Evolutionary conservation across 2,888 invertebrate genomes (phyloP).

Genomic region (Parnassius orleans): DNA sequence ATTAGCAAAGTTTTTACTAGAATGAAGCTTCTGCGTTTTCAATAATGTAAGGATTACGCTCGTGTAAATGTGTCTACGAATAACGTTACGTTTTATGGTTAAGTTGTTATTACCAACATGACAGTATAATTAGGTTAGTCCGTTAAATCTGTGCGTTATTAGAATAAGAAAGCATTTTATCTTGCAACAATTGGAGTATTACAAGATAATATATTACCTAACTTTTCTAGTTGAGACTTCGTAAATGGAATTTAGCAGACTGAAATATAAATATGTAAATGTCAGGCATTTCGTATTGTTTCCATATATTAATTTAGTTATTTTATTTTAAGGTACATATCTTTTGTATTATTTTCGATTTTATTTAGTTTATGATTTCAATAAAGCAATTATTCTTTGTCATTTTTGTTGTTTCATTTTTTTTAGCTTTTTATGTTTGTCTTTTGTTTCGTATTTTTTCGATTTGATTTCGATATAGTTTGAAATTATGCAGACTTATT

Average conservation of each 20-base stretch:
- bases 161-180: not conserved
- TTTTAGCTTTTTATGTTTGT: slow-evolving; percentile 27
- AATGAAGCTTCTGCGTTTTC: too few relatives aligned
- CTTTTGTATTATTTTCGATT: slow-evolving; percentile 47
- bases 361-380: slow-evolving; percentile 46
- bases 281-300: slow-evolving; percentile 14
- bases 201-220: not conserved
- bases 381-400: slow-evolving; percentile 41
- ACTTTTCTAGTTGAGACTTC: slow-evolving; percentile 3
- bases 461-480: not conserved
- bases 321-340: slow-evolving; percentile 36
- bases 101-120: slow-evolving; percentile 33
- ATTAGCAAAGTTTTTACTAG: too few relatives aligned
- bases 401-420: slow-evolving; percentile 43
- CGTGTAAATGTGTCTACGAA: not conserved
- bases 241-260: slow-evolving; percentile 10
- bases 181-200: slow-evolving; percentile 2
- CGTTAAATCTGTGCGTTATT: slow-evolving; percentile 7
- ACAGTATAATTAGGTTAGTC: slow-evolving; percentile 33
- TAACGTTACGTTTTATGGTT: not conserved
- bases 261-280: slow-evolving; percentile 11
- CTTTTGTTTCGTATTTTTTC: slow-evolving; percentile 27
- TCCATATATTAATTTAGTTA: slow-evolving; percentile 26
- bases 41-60: not conserved
- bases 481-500: too few relatives aligned